A percentile compares a stretch with the other conserved stretches of the same genome.
These are phyloP conservation scores for Rhopalosiphum padi DNA, from an alignment of 1,140 invertebrate species.

Conservation along the genomic window DNA sequence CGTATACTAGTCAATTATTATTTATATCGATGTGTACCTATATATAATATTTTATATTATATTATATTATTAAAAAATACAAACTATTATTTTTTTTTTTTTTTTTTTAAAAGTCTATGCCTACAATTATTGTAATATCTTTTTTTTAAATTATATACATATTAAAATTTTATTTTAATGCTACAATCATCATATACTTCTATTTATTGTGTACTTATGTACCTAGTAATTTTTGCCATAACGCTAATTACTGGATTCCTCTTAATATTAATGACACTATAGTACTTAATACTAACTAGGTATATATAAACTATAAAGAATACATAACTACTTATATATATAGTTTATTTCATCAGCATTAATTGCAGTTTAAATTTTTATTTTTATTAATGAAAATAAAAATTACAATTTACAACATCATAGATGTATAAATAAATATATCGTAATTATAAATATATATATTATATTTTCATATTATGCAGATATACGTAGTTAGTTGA, in stretches of 20 bases:
- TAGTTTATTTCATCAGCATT: too few species aligned
- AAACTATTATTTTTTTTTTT: neutral
- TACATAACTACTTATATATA: too few species aligned
- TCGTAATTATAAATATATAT: too few species aligned
- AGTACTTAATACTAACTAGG: too few species aligned
- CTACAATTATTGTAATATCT: neutral
- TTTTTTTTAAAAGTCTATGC: neutral
- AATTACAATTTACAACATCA: too few species aligned
- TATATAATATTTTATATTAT: neutral
- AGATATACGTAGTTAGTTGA: too few species aligned
- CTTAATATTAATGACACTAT: neutral
- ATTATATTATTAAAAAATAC: neutral
- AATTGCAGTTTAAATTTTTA: too few species aligned
- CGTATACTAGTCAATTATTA: slow-evolving; percentile 42
- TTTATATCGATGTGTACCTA: neutral
- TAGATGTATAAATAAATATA: too few species aligned
- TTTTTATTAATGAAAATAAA: too few species aligned
- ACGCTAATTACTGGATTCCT: neutral
- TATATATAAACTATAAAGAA: too few species aligned
- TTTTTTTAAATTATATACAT: neutral
- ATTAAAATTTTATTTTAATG: neutral
- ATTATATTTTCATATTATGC: too few species aligned
- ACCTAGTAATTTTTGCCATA: neutral
- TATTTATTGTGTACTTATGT: neutral
- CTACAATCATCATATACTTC: neutral